Evolutionary conservation across 2,797 vertebrate genomes (phyloP).

Genomic region (Rhadinocentrus ornatus): DNA sequence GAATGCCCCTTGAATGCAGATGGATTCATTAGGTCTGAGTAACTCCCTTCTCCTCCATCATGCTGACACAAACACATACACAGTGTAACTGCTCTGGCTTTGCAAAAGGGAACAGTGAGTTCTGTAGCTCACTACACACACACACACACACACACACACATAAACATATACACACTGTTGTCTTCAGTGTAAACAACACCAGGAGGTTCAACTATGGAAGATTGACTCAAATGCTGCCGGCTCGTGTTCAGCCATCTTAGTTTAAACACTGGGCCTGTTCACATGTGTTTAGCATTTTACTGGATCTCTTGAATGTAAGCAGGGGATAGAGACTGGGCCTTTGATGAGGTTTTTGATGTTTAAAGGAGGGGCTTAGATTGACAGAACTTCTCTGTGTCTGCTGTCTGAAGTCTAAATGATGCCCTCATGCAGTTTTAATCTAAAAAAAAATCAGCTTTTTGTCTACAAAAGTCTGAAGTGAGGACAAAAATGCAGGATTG

Average conservation of each 20-base stretch:
- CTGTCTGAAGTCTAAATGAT: conserved; percentile 62
- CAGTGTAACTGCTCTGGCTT: conserved; percentile 68
- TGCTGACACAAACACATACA: conserved; percentile 77
- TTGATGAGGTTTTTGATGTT: conserved; percentile 73
- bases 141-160: conserved; percentile 26
- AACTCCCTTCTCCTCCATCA: conserved; percentile 84
- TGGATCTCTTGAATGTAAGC: conserved; percentile 71
- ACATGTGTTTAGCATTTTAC: conserved; percentile 80
- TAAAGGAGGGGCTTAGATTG: conserved; percentile 54
- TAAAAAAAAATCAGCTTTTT: conserved; percentile 38
- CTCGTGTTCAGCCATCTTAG: conserved; percentile 74
- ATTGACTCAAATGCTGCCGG: conserved; percentile 76
- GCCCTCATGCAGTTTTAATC: conserved; percentile 55
- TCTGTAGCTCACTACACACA: conserved; percentile 55
- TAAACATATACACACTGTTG: conserved; percentile 53
- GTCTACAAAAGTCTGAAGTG: conserved; percentile 39
- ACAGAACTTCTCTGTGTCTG: conserved; percentile 70
- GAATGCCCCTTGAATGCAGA: conserved; percentile 84
- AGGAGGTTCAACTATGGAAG: conserved; percentile 75
- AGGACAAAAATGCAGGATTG: conserved; percentile 37
- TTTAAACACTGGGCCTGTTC: conserved; percentile 69
- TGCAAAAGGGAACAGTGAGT: conserved; percentile 71
- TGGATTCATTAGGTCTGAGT: conserved; percentile 84
- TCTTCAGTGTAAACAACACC: conserved; percentile 77
- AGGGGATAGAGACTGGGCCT: conserved; percentile 71